These are phyloP conservation scores for Smutsia gigantea DNA, from an alignment of 2,797 vertebrate species.

Conservation along the genomic window DNA sequence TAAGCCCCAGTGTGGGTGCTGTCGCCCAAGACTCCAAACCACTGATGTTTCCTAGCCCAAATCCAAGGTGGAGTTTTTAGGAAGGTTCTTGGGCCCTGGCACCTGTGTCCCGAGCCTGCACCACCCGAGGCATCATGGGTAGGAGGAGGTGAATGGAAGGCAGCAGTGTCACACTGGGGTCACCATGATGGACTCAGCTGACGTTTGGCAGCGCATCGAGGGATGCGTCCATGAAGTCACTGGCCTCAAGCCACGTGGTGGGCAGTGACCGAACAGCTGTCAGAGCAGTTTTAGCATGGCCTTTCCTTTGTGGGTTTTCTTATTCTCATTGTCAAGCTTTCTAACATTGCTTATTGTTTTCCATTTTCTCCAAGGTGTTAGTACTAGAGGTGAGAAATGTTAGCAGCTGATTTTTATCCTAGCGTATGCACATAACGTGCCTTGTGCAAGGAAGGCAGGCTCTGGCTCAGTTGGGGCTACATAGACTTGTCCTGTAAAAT, in stretches of 20 bases:
- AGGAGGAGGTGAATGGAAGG: conserved; percentile 67
- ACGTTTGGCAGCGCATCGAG: conserved; percentile 79
- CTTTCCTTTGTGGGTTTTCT: conserved; percentile 12
- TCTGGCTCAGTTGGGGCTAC: neutral
- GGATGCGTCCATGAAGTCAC: conserved; percentile 87
- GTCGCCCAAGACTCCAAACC: conserved; percentile 74
- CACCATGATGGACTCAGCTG: conserved; percentile 34
- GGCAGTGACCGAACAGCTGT: conserved; percentile 87
- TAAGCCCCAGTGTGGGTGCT: conserved; percentile 88
- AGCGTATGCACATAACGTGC: neutral
- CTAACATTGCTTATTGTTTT: neutral
- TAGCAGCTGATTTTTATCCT: neutral
- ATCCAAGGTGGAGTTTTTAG: neutral
- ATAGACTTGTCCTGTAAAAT: neutral
- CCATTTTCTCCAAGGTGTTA: neutral
- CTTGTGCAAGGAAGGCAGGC: neutral
- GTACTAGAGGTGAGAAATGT: neutral
- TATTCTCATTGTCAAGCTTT: conserved; percentile 57
- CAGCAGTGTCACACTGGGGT: conserved; percentile 82
- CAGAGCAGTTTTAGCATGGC: conserved; percentile 71
- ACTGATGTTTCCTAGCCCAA: neutral
- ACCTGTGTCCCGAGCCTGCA: neutral
- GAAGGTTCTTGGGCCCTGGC: neutral
- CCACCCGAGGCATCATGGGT: neutral
- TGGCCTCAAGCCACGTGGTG: conserved; percentile 87